Evolutionary conservation across 2,888 invertebrate species (phyloP), one percentile per base, ranked within the genome.

Genomic region (Parelbella ahira): DNA sequence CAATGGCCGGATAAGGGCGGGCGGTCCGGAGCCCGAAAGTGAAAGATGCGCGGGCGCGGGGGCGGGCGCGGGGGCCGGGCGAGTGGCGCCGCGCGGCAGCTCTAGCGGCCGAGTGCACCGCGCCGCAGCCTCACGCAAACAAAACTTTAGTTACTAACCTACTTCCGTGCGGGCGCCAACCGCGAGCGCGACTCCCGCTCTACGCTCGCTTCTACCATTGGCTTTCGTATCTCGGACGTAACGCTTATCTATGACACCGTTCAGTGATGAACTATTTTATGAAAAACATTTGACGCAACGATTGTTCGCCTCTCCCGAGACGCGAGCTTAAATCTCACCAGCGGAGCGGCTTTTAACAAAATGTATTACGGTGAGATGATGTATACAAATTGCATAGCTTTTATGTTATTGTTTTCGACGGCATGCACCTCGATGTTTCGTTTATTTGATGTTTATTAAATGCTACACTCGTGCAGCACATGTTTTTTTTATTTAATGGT

Each of bases 71-170:
- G 58, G 57, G 39, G 58, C 41, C 33, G 50, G 51, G 50, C 53
- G 43, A 47, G 55, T 61, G 63, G 70, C 65, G 73, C 68, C 73
- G 60, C 60, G 57, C 50, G 53, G 50, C 71, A 67, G 69, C 73
- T 63, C 56, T 52, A 55, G 57, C 62, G 58, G 68, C 72, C 75
- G 79, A 58, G 53, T 60, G 60, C 59, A 59, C 79, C 82, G 69
- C 79, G 77, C 71, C 80, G 80, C 86, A 87, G 84, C 87, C 84
- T 86, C 87, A 83, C 86, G 82, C 86, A 81, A 87, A 87, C 86
- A 83, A 87, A 86, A 86, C 81, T 87, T 87, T 87, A 87, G 87
- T 87, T 82, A 81, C 67, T 86, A 87, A 87, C 87, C 87, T 86
- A 87, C 87, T 86, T 87, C 87, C 86, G 87, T 76, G 82, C 86